Evolutionary conservation across 2,797 vertebrate genomes (phyloP).

Genomic region (Lacerta agilis): DNA sequence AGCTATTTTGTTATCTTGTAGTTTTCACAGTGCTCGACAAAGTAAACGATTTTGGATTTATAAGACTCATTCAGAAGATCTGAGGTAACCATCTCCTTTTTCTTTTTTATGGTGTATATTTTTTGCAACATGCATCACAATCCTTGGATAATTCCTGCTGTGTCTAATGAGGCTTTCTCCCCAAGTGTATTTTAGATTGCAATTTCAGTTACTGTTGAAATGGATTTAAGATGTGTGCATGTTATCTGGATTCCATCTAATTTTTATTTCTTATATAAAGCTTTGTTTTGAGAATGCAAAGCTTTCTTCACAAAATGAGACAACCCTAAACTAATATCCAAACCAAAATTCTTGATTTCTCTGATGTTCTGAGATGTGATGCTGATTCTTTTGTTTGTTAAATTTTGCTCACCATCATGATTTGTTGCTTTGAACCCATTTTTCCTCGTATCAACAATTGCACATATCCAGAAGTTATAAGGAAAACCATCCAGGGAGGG

Average conservation of each 20-base stretch:
- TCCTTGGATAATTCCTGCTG: neutral
- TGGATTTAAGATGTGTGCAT: neutral
- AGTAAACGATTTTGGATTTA: constrained; percentile 87
- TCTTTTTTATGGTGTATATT: neutral
- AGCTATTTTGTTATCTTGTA: constrained; percentile 69
- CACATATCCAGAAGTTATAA: no score
- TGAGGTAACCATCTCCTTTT: constrained; percentile 80
- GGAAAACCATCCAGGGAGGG: neutral
- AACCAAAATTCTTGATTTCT: neutral
- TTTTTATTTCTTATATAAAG: neutral
- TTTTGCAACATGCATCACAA: neutral
- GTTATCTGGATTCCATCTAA: neutral
- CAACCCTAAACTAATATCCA: neutral
- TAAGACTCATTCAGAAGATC: constrained; percentile 78
- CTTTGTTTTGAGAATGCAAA: no score
- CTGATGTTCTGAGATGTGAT: neutral
- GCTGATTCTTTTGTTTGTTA: neutral
- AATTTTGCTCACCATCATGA: no score
- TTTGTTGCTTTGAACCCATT: neutral
- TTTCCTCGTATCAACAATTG: neutral
- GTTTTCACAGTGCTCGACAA: constrained; percentile 90
- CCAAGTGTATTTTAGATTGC: neutral
- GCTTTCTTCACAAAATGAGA: no score
- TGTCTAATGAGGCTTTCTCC: no score
- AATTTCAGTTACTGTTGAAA: neutral